These are phyloP conservation scores for Dissostichus mawsoni DNA, from an alignment of 2,113 vertebrate species.

Conservation along the genomic window DNA sequence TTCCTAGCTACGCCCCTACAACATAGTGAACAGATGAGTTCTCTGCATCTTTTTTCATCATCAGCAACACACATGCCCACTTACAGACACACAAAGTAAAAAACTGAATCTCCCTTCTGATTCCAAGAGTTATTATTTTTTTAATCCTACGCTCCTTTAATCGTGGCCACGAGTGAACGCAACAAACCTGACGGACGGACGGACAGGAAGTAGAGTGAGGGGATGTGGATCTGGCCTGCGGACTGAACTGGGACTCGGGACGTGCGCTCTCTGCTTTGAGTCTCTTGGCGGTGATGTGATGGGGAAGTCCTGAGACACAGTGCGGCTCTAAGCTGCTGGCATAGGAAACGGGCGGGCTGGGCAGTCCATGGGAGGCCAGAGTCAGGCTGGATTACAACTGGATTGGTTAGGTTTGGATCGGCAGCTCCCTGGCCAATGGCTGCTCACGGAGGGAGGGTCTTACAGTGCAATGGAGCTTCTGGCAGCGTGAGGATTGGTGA, in stretches of 20 bases:
- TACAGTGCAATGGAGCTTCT: conserved; percentile 86
- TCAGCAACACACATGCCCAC: conserved; percentile 29
- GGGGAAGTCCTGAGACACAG: conserved; percentile 87
- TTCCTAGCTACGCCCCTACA: conserved; percentile 42
- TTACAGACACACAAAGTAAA: conserved; percentile 50
- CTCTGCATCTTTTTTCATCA: conserved; percentile 29
- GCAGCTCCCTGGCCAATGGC: conserved; percentile 80
- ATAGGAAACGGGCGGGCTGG: conserved; percentile 84
- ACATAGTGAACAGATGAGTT: conserved; percentile 56
- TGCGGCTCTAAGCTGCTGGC: conserved; percentile 85
- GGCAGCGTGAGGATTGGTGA: conserved; percentile 74
- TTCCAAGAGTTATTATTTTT: conserved; percentile 56
- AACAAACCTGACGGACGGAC: conserved; percentile 44
- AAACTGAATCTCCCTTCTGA: conserved; percentile 37
- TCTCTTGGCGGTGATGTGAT: conserved; percentile 80
- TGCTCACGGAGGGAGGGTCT: conserved; percentile 81
- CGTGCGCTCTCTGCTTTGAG: conserved; percentile 75
- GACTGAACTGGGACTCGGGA: conserved; percentile 70
- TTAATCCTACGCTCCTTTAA: conserved; percentile 21
- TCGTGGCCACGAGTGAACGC: conserved; percentile 44
- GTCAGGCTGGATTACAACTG: conserved; percentile 86
- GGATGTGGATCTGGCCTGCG: conserved; percentile 67
- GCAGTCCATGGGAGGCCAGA: conserved; percentile 85
- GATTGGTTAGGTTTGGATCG: conserved; percentile 73
- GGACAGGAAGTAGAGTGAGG: conserved; percentile 48